Conservation (phyloP, 2,888 invertebrate species). For the Drosophila affinis region DNA sequence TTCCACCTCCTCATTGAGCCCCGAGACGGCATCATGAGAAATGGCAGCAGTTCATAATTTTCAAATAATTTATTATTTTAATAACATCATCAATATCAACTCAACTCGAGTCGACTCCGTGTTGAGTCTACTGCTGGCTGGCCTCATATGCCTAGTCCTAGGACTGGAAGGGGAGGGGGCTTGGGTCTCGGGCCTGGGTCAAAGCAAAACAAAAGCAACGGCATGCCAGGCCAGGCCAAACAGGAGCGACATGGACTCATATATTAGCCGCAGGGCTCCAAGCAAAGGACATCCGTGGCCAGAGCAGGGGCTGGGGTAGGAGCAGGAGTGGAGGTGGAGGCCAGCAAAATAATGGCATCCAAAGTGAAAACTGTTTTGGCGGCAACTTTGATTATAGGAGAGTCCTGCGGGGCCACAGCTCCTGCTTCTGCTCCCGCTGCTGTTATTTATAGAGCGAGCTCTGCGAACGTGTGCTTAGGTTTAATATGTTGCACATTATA, state of each 20-base stretch:
- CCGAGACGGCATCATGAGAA: conserved; percentile 67
- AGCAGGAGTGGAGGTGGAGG: no score
- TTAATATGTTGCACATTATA: conserved; percentile 82
- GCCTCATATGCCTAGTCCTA: conserved; percentile 37
- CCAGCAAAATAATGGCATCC: conserved; percentile 73
- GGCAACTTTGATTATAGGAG: conserved; percentile 74
- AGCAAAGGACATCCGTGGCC: conserved; percentile 63
- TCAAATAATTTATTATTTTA: conserved; percentile 79
- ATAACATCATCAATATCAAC: conserved; percentile 79
- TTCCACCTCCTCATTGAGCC: conserved; percentile 30
- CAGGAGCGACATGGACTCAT: conserved; percentile 69
- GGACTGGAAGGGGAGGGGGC: conserved; percentile 1
- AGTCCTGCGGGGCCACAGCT: conserved; percentile 5
- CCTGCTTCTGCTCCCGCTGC: conserved; percentile 45
- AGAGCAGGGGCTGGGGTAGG: conserved; percentile 24
- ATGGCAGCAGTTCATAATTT: conserved; percentile 78
- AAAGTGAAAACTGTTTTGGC: conserved; percentile 77
- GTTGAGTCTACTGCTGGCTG: conserved; percentile 3
- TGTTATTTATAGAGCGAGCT: conserved; percentile 74
- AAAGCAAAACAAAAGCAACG: conserved; percentile 59
- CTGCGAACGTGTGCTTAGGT: conserved; percentile 76
- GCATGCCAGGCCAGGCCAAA: conserved; percentile 59
- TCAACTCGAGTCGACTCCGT: conserved; percentile 53
- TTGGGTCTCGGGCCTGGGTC: conserved; percentile 39
- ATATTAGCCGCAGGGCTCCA: conserved; percentile 73